phyloP scores from a whole-genome alignment of 2,113 vertebrate genomes.

The Gasterosteus nipponicus region DNA sequence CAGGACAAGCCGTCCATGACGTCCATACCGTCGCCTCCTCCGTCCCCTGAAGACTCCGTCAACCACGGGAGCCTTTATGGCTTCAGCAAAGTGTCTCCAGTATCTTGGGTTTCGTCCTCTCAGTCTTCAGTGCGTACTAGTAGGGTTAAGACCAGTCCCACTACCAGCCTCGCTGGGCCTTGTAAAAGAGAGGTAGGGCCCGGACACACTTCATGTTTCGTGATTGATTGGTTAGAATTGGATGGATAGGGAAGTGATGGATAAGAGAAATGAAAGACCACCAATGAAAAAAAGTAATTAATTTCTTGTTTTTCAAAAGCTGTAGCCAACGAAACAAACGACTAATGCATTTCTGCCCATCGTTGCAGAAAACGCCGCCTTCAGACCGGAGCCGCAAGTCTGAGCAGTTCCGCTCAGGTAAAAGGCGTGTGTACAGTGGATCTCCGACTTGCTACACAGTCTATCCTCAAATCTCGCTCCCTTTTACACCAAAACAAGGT shows the following conservation, averaged over 20 bases:
- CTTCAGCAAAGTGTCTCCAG: constrained; percentile 63
- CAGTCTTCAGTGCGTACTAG: constrained; percentile 43
- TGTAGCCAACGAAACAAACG: neutral
- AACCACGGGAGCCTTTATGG: constrained; percentile 2
- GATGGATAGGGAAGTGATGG: neutral
- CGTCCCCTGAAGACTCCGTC: constrained; percentile 25
- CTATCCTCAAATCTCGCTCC: neutral
- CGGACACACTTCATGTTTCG: neutral
- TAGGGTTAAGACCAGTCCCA: constrained; percentile 33
- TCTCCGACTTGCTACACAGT: neutral
- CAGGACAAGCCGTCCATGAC: constrained; percentile 34
- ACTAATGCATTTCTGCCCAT: constrained; percentile 29
- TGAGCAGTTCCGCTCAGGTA: constrained; percentile 71
- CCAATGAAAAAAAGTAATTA: neutral
- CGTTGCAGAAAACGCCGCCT: constrained; percentile 72
- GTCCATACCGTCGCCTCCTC: constrained; percentile 38
- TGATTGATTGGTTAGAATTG: neutral
- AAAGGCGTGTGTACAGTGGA: constrained; percentile 5
- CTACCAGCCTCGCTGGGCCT: constrained; percentile 15
- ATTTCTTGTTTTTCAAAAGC: neutral
- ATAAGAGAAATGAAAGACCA: neutral
- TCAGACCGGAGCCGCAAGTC: constrained; percentile 22
- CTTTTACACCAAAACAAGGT: neutral
- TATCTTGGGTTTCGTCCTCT: constrained; percentile 63
- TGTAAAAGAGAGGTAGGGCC: constrained; percentile 66